Percentiles rank a stretch among this genome's conserved stretches.
phyloP scores from a whole-genome alignment of 64 coral and sea anemone genomes.

The Cladopsammia gracilis region DNA sequence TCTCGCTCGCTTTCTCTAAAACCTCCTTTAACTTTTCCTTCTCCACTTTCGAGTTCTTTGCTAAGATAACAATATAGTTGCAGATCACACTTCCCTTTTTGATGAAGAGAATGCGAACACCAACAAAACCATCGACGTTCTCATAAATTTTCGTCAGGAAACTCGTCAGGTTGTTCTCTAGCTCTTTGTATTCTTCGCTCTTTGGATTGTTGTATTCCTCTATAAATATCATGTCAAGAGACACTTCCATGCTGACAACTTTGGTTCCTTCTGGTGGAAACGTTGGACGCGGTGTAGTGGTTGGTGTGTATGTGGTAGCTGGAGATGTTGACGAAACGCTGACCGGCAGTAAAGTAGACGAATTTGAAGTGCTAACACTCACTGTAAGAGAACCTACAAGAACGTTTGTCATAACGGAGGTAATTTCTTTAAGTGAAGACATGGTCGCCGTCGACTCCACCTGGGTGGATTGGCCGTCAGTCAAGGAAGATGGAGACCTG shows the following conservation, averaged over 20 bases:
- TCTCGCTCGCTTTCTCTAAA: neutral
- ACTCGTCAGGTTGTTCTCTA: neutral
- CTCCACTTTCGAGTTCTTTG: neutral
- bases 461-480: too few relatives aligned
- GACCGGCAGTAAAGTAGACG: neutral
- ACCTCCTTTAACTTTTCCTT: neutral
- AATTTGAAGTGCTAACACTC: neutral
- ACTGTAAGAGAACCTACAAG: neutral
- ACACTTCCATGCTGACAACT: constrained; percentile 13
- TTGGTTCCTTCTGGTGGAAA: constrained; percentile 7
- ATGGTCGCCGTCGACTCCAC: too few relatives aligned
- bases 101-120: neutral
- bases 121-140: constrained; percentile 9
- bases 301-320: neutral
- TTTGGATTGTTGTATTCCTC: constrained; percentile 8
- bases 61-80: constrained; percentile 18
- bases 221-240: neutral
- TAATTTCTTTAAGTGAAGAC: too few relatives aligned
- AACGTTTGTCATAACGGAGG: too few relatives aligned
- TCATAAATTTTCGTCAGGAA: neutral
- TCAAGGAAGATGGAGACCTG: too few relatives aligned
- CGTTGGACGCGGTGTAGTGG: neutral
- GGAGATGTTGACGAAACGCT: neutral
- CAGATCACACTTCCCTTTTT: constrained; percentile 37
- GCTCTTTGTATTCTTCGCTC: neutral